Evolutionary conservation across 2,113 vertebrate genomes (phyloP), one percentile per base, ranked within the genome.

Genomic region (Cyanistes caeruleus): DNA sequence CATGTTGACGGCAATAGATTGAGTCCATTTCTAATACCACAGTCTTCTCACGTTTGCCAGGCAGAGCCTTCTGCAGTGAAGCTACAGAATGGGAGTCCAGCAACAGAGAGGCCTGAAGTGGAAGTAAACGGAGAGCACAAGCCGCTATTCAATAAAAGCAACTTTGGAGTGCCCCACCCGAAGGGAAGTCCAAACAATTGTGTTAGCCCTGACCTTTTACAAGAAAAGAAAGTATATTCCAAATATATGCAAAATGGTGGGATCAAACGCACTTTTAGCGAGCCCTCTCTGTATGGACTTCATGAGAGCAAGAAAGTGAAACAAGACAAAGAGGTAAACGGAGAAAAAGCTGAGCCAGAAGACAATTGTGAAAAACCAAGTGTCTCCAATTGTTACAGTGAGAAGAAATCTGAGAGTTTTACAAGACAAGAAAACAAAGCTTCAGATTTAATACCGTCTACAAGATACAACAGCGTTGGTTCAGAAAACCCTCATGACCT

Each of bases 1-100:
- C 98, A 99, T 99, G 99, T 98, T 98, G 98, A 98, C 94, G 98
- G 99, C 98, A 98, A 98, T 98, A 99, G 98, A 98, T 97, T 98
- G 97, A 99, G 97, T 97, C 97, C 98, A 51, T 98, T 98, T 90
- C 91, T 98, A 98, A 97, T 98, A 97, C 97, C 98, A 89, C 98
- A 98, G 80, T 97, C 98, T 92, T 98, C 98, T 97, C 97, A 97
- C 69, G 13, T 98, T 90, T 98, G 97, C 95, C 98, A 98, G 95
- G 87, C 95, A 46, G 98, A 99, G 69, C 95, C 96, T 95, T 95
- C 97, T 93, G 92, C 93, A 6, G 68, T 93, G 82, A 99, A 99
- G 96, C 96, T 98, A 76, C 99, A 99, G 93, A 99, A 99, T 95
- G 99, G 99, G 97, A 98, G 96, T 97, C 98, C 98, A 82, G 95